phyloP scores from a whole-genome alignment of 2,797 vertebrate genomes.

The Meda fulgida region DNA sequence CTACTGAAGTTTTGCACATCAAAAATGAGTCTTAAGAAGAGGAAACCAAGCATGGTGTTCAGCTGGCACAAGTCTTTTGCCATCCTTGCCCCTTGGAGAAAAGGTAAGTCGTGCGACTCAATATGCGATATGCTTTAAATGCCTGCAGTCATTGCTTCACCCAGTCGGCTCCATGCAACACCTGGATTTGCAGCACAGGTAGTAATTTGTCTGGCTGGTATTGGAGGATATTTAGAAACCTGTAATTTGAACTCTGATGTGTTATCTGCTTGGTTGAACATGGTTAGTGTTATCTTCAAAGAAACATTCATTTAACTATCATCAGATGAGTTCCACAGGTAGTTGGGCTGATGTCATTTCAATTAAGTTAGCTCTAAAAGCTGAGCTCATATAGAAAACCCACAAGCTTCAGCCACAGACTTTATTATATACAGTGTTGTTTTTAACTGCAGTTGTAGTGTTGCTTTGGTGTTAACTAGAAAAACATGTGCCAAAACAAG shows the following conservation, averaged over 20 bases:
- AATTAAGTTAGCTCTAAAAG: background rate
- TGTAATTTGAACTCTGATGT: conserved; percentile 26
- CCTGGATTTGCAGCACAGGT: conserved; percentile 49
- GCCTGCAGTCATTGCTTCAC: conserved; percentile 27
- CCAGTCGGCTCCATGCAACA: conserved; percentile 33
- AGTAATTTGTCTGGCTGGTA: conserved; percentile 51
- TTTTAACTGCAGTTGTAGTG: conserved; percentile 9
- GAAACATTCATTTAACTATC: conserved; percentile 10
- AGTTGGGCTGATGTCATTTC: conserved; percentile 17
- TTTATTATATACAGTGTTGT: conserved; percentile 5
- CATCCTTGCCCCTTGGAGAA: conserved; percentile 80
- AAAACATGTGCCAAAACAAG: conserved; percentile 10
- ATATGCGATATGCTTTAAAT: conserved; percentile 15
- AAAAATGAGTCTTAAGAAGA: conserved; percentile 74
- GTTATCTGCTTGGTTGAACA: conserved; percentile 19
- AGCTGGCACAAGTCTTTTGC: conserved; percentile 82
- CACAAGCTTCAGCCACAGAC: conserved; percentile 16
- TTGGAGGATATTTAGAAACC: conserved; percentile 33
- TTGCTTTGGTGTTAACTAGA: conserved; percentile 38
- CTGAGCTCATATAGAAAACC: conserved; percentile 20
- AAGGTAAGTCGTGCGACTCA: conserved; percentile 75
- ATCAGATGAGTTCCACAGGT: conserved; percentile 5
- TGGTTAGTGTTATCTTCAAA: background rate
- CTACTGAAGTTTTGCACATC: conserved; percentile 41
- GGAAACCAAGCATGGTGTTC: conserved; percentile 75